Percentiles rank a stretch among this genome's conserved stretches.
These are phyloP conservation scores for Galerucella nymphaeae DNA, from an alignment of 2,888 invertebrate genomes.

Conservation along the genomic window DNA sequence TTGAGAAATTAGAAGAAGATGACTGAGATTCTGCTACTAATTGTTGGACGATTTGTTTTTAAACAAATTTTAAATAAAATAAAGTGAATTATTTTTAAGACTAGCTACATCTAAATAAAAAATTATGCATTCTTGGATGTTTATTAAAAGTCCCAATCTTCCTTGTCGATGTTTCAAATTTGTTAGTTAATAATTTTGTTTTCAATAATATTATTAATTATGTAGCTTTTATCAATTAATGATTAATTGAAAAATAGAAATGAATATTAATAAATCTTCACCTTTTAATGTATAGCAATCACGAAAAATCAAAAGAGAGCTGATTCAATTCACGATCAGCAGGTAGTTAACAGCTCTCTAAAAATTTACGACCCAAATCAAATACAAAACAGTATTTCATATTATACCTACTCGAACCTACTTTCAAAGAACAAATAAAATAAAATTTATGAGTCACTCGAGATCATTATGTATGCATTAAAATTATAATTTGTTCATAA, in stretches of 20 bases:
- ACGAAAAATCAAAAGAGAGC: conserved; percentile 28
- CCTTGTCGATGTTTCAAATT: too few species aligned
- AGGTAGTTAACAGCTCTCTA: conserved; percentile 38
- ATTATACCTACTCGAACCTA: conserved; percentile 48
- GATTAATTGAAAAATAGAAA: not conserved
- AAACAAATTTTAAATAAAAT: not conserved
- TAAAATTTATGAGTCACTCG: conserved; percentile 57
- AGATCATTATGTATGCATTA: conserved; percentile 62
- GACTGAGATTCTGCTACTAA: conserved; percentile 38
- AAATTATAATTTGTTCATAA: conserved; percentile 64
- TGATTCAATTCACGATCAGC: conserved; percentile 39
- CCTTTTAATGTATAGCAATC: not conserved
- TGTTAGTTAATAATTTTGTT: too few species aligned
- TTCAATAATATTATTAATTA: too few species aligned
- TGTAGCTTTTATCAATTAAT: not conserved
- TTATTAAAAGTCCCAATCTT: too few species aligned
- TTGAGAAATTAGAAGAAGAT: conserved; percentile 43
- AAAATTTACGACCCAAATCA: conserved; percentile 39
- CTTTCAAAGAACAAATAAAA: conserved; percentile 59
- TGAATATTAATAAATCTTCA: not conserved
- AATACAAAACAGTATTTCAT: conserved; percentile 34
- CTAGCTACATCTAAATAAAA: not conserved
- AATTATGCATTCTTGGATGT: too few species aligned
- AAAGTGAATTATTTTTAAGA: not conserved
- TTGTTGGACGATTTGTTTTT: conserved; percentile 36